These are phyloP conservation scores for Acipenser transmontanus DNA, from an alignment of 2,797 vertebrate species.

Conservation along the genomic window DNA sequence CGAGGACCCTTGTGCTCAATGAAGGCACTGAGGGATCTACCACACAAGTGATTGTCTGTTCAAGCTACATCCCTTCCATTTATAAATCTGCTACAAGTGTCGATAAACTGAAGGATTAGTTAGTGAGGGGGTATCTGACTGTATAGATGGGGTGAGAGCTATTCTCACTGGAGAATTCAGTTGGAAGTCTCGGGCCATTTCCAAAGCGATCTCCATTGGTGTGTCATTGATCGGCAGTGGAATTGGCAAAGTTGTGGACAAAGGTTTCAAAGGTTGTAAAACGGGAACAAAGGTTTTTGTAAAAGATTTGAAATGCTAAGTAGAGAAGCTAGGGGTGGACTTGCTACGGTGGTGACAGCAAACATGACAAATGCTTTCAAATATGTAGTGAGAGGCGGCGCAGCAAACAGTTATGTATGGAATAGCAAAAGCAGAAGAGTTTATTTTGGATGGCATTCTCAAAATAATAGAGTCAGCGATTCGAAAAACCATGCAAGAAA, in stretches of 20 bases:
- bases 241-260: slow-evolving; percentile 18
- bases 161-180: slow-evolving; percentile 33
- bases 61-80: too few species aligned
- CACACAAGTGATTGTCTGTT: too few species aligned
- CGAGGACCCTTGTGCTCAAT: too few species aligned
- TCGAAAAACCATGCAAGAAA: too few species aligned
- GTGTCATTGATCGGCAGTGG: slow-evolving; percentile 17
- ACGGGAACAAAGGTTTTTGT: background rate
- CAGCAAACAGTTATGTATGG: background rate
- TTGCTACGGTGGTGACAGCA: background rate
- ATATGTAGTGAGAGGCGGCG: background rate
- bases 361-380: slow-evolving; percentile 16
- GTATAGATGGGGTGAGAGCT: slow-evolving; percentile 18
- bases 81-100: too few species aligned
- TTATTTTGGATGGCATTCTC: too few species aligned
- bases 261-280: slow-evolving; percentile 10
- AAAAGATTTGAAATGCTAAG: slow-evolving; percentile 13
- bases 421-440: slow-evolving; percentile 7
- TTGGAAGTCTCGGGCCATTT: slow-evolving; percentile 21
- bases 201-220: slow-evolving; percentile 16
- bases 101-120: too few species aligned
- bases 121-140: slow-evolving; percentile 15
- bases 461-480: too few species aligned
- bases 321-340: background rate
- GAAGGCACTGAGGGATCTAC: too few species aligned